Evolutionary conservation across 92 coral and sea anemone species (phyloP).

Genomic region (Siderastrea siderea): DNA sequence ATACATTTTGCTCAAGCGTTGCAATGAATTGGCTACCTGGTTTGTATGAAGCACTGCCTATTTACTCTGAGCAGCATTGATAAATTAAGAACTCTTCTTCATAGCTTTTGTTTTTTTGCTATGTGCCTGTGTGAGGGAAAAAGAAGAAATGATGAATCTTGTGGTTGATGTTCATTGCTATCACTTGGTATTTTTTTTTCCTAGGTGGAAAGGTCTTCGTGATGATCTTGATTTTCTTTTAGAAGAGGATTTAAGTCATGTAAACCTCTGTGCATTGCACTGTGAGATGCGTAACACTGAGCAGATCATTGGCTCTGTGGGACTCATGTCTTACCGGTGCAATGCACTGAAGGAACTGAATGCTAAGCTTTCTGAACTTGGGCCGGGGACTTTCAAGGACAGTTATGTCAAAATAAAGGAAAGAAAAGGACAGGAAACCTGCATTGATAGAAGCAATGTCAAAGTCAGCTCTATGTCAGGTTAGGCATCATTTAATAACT

Average conservation of each 20-base stretch:
- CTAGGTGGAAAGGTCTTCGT: neutral
- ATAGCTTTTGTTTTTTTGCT: no score
- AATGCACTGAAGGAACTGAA: neutral
- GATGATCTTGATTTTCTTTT: neutral
- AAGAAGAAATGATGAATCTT: no score
- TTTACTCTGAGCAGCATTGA: no score
- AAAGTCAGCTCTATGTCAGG: conserved; percentile 42
- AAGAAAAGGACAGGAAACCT: conserved; percentile 9
- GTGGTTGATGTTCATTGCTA: no score
- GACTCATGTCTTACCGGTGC: neutral
- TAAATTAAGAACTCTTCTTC: no score
- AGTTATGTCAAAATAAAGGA: neutral
- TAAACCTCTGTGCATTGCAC: neutral
- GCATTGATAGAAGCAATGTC: conserved; percentile 9
- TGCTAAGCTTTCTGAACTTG: neutral
- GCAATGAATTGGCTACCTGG: no score
- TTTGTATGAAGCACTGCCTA: no score
- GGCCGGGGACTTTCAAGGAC: neutral
- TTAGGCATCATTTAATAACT: neutral
- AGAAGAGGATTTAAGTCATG: neutral
- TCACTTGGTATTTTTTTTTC: no score
- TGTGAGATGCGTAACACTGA: conserved; percentile 1
- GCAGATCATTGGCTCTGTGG: conserved; percentile 10
- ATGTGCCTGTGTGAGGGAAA: no score
- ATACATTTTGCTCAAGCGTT: no score